phyloP scores from a whole-genome alignment of 2,797 vertebrate genomes.

The Zalophus californianus region DNA sequence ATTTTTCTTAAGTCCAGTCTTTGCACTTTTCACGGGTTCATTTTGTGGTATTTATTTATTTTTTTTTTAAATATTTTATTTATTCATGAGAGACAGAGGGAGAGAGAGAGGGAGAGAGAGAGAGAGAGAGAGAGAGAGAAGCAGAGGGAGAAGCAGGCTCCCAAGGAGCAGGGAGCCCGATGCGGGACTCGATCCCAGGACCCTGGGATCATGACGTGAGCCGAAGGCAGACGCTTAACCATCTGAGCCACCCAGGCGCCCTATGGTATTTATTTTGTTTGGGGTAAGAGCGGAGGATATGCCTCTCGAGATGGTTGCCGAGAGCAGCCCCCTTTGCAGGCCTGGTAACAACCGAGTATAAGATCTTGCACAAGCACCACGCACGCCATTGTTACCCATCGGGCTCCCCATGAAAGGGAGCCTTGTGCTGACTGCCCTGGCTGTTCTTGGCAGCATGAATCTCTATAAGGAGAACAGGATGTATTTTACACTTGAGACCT shows the following conservation, averaged over 20 bases:
- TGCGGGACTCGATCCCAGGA: no score
- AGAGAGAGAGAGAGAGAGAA: no score
- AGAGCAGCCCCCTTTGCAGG: conserved; percentile 1
- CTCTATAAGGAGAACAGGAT: conserved; percentile 53
- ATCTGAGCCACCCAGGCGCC: no score
- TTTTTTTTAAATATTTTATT: no score
- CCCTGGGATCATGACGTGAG: no score
- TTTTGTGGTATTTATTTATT: neutral
- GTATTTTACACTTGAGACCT: conserved; percentile 50
- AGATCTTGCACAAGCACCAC: neutral
- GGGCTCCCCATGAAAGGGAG: neutral
- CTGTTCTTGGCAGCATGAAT: neutral
- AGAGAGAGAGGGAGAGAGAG: no score
- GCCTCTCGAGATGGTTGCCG: neutral
- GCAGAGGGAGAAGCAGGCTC: no score
- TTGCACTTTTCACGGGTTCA: neutral
- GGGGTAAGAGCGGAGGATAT: conserved; percentile 14
- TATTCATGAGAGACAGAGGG: no score
- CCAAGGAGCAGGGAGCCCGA: no score
- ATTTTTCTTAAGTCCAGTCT: conserved; percentile 70
- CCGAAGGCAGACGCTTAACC: no score
- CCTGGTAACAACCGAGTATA: conserved; percentile 13
- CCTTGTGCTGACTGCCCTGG: neutral
- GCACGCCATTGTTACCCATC: neutral
- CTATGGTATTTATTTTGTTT: neutral